These are phyloP conservation scores for Forbesichthys agassizii DNA, from an alignment of 2,113 vertebrate genomes.

Conservation along the genomic window DNA sequence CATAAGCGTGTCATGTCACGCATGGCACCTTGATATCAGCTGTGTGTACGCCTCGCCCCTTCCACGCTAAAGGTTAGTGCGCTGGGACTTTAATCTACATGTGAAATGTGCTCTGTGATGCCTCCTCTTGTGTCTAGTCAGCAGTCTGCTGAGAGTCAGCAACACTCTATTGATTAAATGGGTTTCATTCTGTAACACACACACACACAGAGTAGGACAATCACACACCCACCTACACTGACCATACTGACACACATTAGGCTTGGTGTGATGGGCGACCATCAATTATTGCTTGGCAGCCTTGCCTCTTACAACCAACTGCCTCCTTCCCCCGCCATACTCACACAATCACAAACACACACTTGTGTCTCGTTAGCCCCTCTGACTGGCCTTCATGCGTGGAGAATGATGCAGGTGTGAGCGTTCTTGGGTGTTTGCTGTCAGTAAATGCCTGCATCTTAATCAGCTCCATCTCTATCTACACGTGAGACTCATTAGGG, in stretches of 20 bases:
- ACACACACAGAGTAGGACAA: constrained; percentile 18
- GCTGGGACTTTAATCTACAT: constrained; percentile 71
- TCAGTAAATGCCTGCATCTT: constrained; percentile 74
- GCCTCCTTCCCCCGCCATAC: neutral
- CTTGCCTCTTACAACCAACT: constrained; percentile 47
- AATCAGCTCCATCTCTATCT: constrained; percentile 46
- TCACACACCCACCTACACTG: constrained; percentile 12
- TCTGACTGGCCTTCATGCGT: constrained; percentile 82
- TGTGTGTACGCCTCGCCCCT: constrained; percentile 41
- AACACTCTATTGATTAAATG: constrained; percentile 72
- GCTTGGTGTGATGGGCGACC: constrained; percentile 84
- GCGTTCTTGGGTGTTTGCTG: constrained; percentile 85
- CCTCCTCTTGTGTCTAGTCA: constrained; percentile 90
- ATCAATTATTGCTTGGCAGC: constrained; percentile 90
- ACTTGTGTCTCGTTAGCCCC: constrained; percentile 76
- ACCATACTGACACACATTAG: constrained; percentile 66
- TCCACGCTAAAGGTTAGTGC: constrained; percentile 60
- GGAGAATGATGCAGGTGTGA: constrained; percentile 83
- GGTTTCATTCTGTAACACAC: constrained; percentile 58
- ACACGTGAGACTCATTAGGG: constrained; percentile 41
- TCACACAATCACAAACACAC: constrained; percentile 14
- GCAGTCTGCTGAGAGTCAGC: constrained; percentile 81
- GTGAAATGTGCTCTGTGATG: constrained; percentile 67
- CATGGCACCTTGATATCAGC: constrained; percentile 64
- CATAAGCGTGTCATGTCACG: constrained; percentile 52